Base-by-base conservation (phyloP, 2,113 vertebrate genomes). In the Procavia capensis region DNA sequence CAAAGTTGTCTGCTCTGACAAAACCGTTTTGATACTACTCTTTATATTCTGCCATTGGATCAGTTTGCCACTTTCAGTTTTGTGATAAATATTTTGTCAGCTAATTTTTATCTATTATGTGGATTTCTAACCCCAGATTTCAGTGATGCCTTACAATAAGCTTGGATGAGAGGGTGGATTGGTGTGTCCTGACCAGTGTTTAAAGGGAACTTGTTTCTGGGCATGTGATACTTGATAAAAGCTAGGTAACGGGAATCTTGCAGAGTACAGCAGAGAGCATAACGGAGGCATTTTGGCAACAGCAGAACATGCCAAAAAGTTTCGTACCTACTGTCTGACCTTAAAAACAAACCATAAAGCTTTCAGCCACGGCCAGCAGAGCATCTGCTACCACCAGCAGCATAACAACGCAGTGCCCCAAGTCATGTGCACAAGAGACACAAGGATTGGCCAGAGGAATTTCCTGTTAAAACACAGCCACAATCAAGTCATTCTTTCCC, bases 401-500 rank as follows among this genome's bases (percentile, higher is more conserved):
- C 81, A 2, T 0, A 36, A 57, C 61, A 29, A 4, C 45, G 36
- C 89, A 50, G 79, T 31, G 9, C 47, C 75, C 39, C 29, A 19
- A 14, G 57, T 84, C 95, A 59, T 6, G 47, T 93, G 78, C 2
- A 0, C 61, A 36, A 82, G 93, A 91, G 89, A 91, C 0, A 16
- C 87, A 75, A 57, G 76, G 74, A 83, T 57, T 90, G 94, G 78
- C 94, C 57, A 39, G 66, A 92, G 90, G 87, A 89, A 87, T 91
- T 96, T 93, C 57, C 84, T 91, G 84, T 76, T 86, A 76, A 64
- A 64, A 81, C 64, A 80, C 3, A 1, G 79, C 84, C 80, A 80
- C 83, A 66, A 4, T 87, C 87, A 79, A 9, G 79, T 84, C 84
- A 43, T 89, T 90, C 86, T 94, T 94, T 80, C 87, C 72, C 43